Conservation (phyloP, 2,797 vertebrate species). For the Echiichthys vipera region DNA sequence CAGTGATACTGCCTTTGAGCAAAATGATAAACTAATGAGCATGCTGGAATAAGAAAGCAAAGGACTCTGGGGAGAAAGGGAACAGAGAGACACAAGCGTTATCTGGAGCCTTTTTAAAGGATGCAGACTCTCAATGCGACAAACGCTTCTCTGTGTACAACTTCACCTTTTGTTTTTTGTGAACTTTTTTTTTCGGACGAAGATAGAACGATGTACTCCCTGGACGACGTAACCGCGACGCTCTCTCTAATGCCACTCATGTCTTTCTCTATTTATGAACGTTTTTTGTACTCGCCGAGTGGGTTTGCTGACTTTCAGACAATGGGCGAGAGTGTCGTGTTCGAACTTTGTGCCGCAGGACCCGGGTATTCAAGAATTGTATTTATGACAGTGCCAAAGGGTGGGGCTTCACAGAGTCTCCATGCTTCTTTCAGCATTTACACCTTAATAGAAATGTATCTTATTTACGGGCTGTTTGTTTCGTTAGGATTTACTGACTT, state of each 20-base stretch:
- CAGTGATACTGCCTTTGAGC: constrained; percentile 60
- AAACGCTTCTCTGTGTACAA: constrained; percentile 59
- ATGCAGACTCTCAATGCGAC: constrained; percentile 38
- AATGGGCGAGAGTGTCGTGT: constrained; percentile 54
- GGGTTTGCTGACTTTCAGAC: constrained; percentile 72
- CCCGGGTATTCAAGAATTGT: constrained; percentile 68
- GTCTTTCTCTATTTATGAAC: constrained; percentile 85
- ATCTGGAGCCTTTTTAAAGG: constrained; percentile 58
- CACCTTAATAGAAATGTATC: constrained; percentile 57
- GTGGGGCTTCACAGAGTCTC: constrained; percentile 69
- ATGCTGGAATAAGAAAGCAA: constrained; percentile 64
- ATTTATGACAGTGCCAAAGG: constrained; percentile 85
- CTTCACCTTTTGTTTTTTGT: constrained; percentile 28
- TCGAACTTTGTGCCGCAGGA: constrained; percentile 70
- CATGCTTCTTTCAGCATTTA: constrained; percentile 60
- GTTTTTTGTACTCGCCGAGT: constrained; percentile 75
- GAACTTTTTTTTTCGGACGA: constrained; percentile 40
- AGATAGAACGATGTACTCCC: constrained; percentile 51
- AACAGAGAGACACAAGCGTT: constrained; percentile 54
- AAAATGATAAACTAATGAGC: constrained; percentile 64
- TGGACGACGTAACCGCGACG: constrained; percentile 49
- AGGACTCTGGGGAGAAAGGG: constrained; percentile 60
- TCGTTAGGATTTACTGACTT: constrained; percentile 33
- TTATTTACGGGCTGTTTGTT: constrained; percentile 47
- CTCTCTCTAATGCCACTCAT: constrained; percentile 74